Evolutionary conservation across 64 coral and sea anemone genomes (phyloP).

Genomic region (Anthopleura sola): DNA sequence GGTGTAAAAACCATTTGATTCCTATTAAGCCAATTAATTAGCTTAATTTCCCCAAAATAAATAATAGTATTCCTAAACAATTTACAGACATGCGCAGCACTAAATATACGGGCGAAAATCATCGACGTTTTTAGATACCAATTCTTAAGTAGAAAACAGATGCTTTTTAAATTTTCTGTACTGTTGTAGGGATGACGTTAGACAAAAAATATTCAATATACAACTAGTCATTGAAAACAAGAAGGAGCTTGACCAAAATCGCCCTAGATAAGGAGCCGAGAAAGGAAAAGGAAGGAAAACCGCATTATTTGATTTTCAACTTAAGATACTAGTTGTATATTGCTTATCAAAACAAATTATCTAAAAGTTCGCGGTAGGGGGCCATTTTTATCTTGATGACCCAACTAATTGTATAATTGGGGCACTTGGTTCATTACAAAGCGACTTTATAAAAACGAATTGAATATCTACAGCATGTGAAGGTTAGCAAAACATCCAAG

Average conservation of each 20-base stretch:
- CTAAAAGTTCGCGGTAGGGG: slow-evolving; percentile 16
- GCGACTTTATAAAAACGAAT: slow-evolving; percentile 2
- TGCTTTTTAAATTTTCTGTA: neutral
- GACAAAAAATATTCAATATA: neutral
- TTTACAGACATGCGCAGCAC: neutral
- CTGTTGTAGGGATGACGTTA: neutral
- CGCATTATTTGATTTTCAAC: neutral
- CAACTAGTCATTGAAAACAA: neutral
- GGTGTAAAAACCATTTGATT: neutral
- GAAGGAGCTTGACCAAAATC: neutral
- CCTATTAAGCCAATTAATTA: neutral
- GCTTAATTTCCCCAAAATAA: neutral
- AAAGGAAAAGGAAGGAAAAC: neutral
- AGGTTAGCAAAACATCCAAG: neutral
- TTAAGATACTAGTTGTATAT: slow-evolving; percentile 7
- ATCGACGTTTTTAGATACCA: neutral
- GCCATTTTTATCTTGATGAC: neutral
- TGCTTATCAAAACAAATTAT: slow-evolving; percentile 31
- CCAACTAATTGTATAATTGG: slow-evolving; percentile 8
- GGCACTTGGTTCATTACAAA: slow-evolving; percentile 12
- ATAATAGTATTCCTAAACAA: neutral
- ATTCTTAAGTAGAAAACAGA: neutral
- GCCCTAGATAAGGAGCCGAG: neutral
- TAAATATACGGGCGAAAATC: neutral
- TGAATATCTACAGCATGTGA: slow-evolving; percentile 7